Percentiles rank a stretch among this genome's conserved stretches.
Conservation (phyloP, 2,113 vertebrate species). For the Corapipo altera region DNA sequence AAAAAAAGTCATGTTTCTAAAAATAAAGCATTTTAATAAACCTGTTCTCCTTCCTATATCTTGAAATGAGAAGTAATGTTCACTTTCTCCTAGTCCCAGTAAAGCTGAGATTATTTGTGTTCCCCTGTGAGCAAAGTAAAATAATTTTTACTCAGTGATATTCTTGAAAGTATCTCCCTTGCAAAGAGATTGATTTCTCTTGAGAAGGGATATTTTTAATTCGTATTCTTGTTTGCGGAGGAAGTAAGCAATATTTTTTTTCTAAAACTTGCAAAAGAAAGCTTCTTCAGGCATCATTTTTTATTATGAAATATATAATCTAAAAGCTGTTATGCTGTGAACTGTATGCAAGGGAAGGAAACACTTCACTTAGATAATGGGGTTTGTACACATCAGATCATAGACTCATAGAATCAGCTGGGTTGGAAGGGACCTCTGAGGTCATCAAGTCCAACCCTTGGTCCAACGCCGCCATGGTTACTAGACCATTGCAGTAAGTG, state of each 20-base stretch:
- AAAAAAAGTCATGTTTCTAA: background rate
- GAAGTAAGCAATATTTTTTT: background rate
- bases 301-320: background rate
- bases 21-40: slow-evolving; percentile 9
- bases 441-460: too few relatives aligned
- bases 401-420: too few relatives aligned
- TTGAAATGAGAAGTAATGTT: background rate
- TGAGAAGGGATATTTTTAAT: background rate
- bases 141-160: background rate
- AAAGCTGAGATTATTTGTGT: background rate
- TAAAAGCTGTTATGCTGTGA: background rate
- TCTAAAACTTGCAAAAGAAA: background rate
- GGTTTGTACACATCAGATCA: background rate
- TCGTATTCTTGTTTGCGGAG: background rate
- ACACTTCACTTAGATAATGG: background rate
- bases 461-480: too few relatives aligned
- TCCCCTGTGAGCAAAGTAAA: background rate
- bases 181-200: background rate
- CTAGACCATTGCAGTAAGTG: too few relatives aligned
- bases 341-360: background rate
- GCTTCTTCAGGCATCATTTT: background rate
- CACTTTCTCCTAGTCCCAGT: background rate
- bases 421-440: too few relatives aligned
- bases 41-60: background rate
- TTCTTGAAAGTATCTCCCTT: background rate